phyloP scores from a whole-genome alignment of 2,888 invertebrate genomes.

The Latheticus oryzae region DNA sequence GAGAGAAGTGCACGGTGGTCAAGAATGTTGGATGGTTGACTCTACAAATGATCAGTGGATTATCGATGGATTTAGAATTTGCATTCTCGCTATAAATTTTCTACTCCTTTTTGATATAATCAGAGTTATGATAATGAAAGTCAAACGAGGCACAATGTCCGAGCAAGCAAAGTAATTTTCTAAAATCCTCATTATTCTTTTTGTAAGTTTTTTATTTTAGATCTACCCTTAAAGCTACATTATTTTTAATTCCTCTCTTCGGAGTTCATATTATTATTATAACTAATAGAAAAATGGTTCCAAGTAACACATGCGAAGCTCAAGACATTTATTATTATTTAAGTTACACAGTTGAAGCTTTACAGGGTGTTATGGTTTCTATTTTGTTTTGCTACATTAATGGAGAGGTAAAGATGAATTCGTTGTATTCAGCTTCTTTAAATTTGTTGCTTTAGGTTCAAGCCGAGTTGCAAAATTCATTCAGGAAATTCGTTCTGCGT shows the following conservation, averaged over 20 bases:
- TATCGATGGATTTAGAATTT: slow-evolving; percentile 71
- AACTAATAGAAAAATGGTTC: slow-evolving; percentile 68
- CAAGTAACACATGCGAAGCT: slow-evolving; percentile 63
- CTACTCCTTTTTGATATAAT: slow-evolving; percentile 73
- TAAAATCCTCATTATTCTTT: background rate
- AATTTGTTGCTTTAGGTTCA: slow-evolving; percentile 52
- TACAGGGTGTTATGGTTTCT: slow-evolving; percentile 74
- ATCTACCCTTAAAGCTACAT: slow-evolving; percentile 73
- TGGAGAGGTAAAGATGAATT: slow-evolving; percentile 67
- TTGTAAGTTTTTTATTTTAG: slow-evolving; percentile 60
- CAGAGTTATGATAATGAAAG: slow-evolving; percentile 73
- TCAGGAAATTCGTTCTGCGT: slow-evolving; percentile 50
- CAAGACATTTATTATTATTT: slow-evolving; percentile 72
- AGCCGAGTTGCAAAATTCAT: slow-evolving; percentile 52
- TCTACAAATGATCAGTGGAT: slow-evolving; percentile 71
- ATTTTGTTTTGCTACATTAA: slow-evolving; percentile 76
- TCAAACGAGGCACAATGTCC: slow-evolving; percentile 69
- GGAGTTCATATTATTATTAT: slow-evolving; percentile 77
- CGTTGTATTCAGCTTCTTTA: no score
- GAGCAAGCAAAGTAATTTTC: slow-evolving; percentile 60
- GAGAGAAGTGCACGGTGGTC: slow-evolving; percentile 67
- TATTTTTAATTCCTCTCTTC: slow-evolving; percentile 77
- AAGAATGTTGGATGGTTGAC: slow-evolving; percentile 74
- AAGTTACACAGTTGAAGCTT: slow-evolving; percentile 71
- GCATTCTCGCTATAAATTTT: slow-evolving; percentile 70